Evolutionary conservation across 2,888 invertebrate species (phyloP).

Genomic region (Orthosia gracilis): DNA sequence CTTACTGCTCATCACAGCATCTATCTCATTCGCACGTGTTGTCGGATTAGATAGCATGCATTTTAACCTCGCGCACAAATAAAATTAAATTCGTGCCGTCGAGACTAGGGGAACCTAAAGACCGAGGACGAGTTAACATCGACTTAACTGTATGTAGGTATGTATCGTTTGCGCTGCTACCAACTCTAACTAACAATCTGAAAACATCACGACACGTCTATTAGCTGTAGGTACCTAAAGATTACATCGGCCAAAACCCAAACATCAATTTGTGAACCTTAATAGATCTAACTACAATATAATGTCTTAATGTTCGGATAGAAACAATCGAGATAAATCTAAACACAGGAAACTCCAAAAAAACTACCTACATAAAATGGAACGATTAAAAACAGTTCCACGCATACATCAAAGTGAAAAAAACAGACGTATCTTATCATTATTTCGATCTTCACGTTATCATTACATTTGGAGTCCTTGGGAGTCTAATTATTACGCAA

Average conservation of each 20-base stretch:
- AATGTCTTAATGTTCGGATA: slow-evolving; percentile 36
- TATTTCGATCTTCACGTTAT: slow-evolving; percentile 60
- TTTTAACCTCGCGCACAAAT: no score
- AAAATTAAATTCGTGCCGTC: no score
- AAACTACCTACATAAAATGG: slow-evolving; percentile 30
- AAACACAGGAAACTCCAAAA: slow-evolving; percentile 55
- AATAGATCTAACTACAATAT: slow-evolving; percentile 20
- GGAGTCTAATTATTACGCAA: slow-evolving; percentile 48
- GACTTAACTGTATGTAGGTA: slow-evolving; percentile 7
- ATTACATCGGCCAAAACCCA: background rate
- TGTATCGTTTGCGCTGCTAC: background rate
- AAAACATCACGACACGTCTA: background rate
- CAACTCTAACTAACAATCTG: background rate
- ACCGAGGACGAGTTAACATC: slow-evolving; percentile 16
- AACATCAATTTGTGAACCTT: background rate
- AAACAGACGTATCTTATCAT: slow-evolving; percentile 45
- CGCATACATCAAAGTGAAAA: slow-evolving; percentile 50
- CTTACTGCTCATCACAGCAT: no score
- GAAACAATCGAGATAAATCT: slow-evolving; percentile 57
- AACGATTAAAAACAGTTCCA: slow-evolving; percentile 60
- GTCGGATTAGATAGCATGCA: no score
- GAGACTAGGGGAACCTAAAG: background rate
- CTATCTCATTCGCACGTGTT: no score
- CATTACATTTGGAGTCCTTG: slow-evolving; percentile 61
- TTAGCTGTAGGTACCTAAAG: background rate